Evolutionary conservation across 2,797 vertebrate genomes (phyloP), one percentile per base, ranked within the genome.

Genomic region (Lateolabrax maculatus): DNA sequence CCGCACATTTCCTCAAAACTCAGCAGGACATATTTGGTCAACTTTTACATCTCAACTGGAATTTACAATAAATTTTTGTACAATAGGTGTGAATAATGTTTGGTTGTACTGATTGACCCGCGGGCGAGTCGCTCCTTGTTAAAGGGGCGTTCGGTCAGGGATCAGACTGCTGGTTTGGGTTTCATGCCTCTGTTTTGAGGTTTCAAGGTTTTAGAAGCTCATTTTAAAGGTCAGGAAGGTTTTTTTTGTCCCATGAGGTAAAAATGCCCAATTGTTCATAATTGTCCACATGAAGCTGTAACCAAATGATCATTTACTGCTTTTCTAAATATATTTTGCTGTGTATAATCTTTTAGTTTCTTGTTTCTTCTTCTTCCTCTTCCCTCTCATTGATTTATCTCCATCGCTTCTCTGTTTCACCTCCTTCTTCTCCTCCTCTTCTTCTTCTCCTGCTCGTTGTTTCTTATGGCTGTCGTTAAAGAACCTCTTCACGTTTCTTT

Each of bases 401-500:
- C 48, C 13, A 4, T 60, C 9, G 0, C 9, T 18, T 9, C 23
- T 52, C 0, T 12, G 2, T 23, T 61, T 27, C 10, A 15, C 46
- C 4, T 9, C 36, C 12, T 13, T 25, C 1, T 25, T 43, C 2
- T 62, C 49, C 13, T 8, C 13, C 18, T 39, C 63, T 39, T 34
- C 51, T 63, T 27, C 74, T 72, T 12, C 74, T 82, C 44, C 75
- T 79, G 25, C 80, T 87, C 70, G 19, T 71, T 69, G 46, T 77
- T 57, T 44, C 27, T 51, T 41, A 9, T 11, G 55, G 70, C 74
- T 81, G 73, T 73, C 41, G 73, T 94, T 94, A 90, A 93, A 93
- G 89, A 84, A 65, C 77, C 72, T 91, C 84, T 86, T 86, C 92
- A 94, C 92, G 63, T 94, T 85, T 84, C 21, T 83, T 56, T 90